Conservation (phyloP, 1,140 invertebrate genomes). For the Drosophila varians region DNA sequence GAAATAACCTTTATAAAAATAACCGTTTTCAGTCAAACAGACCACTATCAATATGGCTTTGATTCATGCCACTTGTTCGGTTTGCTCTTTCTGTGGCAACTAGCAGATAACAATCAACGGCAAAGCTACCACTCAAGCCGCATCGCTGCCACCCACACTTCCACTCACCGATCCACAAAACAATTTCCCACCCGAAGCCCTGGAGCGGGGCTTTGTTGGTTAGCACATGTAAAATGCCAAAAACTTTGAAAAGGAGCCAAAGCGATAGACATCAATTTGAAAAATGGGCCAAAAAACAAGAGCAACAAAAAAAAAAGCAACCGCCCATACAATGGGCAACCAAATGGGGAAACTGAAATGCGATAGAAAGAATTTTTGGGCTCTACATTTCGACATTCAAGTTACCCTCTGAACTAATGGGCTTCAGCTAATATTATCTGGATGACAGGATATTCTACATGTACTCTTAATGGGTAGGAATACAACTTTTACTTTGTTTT, state of each 20-base stretch:
- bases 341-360: slow-evolving; percentile 6
- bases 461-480: too few species aligned
- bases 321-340: slow-evolving; percentile 27
- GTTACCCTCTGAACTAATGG: not conserved
- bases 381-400: not conserved
- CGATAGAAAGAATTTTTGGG: not conserved
- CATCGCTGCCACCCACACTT: slow-evolving; percentile 1
- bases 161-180: slow-evolving; percentile 19
- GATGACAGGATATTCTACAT: not conserved
- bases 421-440: not conserved
- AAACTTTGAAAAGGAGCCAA: slow-evolving; percentile 72
- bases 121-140: slow-evolving; percentile 30
- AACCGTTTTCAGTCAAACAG: slow-evolving; percentile 19
- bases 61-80: slow-evolving; percentile 38
- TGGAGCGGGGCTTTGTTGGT: slow-evolving; percentile 43
- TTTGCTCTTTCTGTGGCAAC: slow-evolving; percentile 27
- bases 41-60: slow-evolving; percentile 46
- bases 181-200: slow-evolving; percentile 13
- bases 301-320: slow-evolving; percentile 15
- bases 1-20: slow-evolving; percentile 1
- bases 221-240: slow-evolving; percentile 78
- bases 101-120: slow-evolving; percentile 42
- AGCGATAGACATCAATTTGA: slow-evolving; percentile 76
- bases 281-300: slow-evolving; percentile 53
- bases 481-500: not conserved